Conservation (phyloP, 2,113 vertebrate species). For the Lethenteron camtschaticum region DNA sequence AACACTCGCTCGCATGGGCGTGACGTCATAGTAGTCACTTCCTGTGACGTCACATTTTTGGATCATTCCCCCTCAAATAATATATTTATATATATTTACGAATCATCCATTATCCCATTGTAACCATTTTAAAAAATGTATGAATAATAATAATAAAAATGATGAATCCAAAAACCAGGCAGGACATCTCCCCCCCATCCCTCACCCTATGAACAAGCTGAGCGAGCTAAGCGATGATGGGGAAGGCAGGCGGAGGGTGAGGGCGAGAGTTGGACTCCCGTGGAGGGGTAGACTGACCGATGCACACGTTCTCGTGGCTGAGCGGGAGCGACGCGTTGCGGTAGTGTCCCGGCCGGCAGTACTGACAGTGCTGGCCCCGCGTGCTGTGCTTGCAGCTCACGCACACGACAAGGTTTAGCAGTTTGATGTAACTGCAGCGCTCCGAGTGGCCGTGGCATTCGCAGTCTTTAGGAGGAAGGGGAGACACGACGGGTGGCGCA, state of each 20-base stretch:
- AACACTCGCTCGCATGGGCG: too few relatives aligned
- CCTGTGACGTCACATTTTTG: too few relatives aligned
- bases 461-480: constrained; percentile 35
- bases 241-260: too few relatives aligned
- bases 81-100: background rate
- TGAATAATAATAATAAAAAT: background rate
- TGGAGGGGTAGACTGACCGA: constrained; percentile 35
- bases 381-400: constrained; percentile 99
- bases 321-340: constrained; percentile 73
- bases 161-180: background rate
- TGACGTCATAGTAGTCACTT: too few relatives aligned
- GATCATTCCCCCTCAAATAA: too few relatives aligned
- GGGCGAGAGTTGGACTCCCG: too few relatives aligned
- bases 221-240: too few relatives aligned
- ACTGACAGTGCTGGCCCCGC: constrained; percentile 85
- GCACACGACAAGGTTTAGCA: constrained; percentile 87
- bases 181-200: background rate
- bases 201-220: too few relatives aligned
- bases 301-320: constrained; percentile 77
- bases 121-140: background rate
- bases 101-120: background rate
- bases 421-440: constrained; percentile 96
- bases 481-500: too few relatives aligned
- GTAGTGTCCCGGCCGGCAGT: constrained; percentile 87
- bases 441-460: constrained; percentile 94